phyloP scores from a whole-genome alignment of 2,888 invertebrate species.

The Ochlodes sylvanus region DNA sequence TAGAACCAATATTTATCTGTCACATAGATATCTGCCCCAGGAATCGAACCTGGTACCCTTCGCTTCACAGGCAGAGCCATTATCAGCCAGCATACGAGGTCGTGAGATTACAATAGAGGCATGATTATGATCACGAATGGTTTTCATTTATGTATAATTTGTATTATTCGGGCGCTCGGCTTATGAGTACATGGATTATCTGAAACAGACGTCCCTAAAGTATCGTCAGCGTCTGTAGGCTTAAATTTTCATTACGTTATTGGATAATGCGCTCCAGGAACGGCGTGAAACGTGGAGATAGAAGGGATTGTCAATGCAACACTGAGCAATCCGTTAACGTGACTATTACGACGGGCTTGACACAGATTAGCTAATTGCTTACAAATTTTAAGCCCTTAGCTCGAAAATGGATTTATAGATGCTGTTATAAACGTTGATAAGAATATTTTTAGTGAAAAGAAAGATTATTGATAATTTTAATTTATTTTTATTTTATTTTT shows the following conservation, averaged over 20 bases:
- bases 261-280: constrained; percentile 79
- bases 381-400: constrained; percentile 3
- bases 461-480: too few species aligned
- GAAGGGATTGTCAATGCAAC: constrained; percentile 81
- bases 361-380: constrained; percentile 33
- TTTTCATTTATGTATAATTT: constrained; percentile 56
- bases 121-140: constrained; percentile 23
- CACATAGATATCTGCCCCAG: too few species aligned
- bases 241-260: constrained; percentile 85
- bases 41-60: too few species aligned
- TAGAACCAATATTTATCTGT: too few species aligned
- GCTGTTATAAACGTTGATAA: neutral
- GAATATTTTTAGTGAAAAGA: too few species aligned
- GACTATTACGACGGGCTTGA: constrained; percentile 31
- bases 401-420: constrained; percentile 1
- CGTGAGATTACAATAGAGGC: constrained; percentile 12
- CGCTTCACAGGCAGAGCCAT: too few species aligned
- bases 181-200: constrained; percentile 72
- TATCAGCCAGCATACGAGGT: too few species aligned
- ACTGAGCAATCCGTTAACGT: constrained; percentile 67
- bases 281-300: constrained; percentile 76
- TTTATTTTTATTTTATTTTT: too few species aligned
- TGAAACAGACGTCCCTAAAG: constrained; percentile 71
- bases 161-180: constrained; percentile 61
- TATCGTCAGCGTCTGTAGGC: constrained; percentile 72